These are phyloP conservation scores for Nettapus auritus DNA, from an alignment of 2,113 vertebrate species.

Conservation along the genomic window DNA sequence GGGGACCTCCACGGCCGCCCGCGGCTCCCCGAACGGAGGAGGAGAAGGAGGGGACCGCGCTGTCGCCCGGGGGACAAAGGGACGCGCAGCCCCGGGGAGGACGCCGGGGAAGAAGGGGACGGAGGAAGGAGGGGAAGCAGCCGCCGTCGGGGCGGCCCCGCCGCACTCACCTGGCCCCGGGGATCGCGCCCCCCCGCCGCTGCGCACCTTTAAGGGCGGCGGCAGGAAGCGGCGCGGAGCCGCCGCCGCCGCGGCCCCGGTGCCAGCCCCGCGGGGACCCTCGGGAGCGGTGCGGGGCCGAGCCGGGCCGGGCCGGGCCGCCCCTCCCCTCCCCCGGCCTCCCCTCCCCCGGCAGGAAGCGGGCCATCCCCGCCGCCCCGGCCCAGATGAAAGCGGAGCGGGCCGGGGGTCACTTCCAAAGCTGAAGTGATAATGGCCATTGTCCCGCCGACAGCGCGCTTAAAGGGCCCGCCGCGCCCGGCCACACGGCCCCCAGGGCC, in stretches of 20 bases:
- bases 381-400: slow-evolving; percentile 77
- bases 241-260: slow-evolving; percentile 56
- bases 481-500: background rate
- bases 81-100: background rate
- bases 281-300: background rate
- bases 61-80: background rate
- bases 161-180: slow-evolving; percentile 69
- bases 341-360: slow-evolving; percentile 87
- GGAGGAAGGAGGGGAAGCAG: background rate
- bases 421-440: slow-evolving; percentile 88
- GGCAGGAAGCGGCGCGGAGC: slow-evolving; percentile 44
- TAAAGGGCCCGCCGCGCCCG: slow-evolving; percentile 67
- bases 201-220: slow-evolving; percentile 72
- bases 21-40: background rate
- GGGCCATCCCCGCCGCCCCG: slow-evolving; percentile 82
- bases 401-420: slow-evolving; percentile 91
- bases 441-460: slow-evolving; percentile 76
- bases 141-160: background rate
- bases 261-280: slow-evolving; percentile 72
- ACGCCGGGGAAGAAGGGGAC: no score
- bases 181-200: slow-evolving; percentile 34
- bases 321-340: slow-evolving; percentile 68
- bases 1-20: background rate
- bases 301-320: background rate
- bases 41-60: background rate